Evolutionary conservation across 2,888 invertebrate species (phyloP), one percentile per base, ranked within the genome.

Genomic region (Drosophila subsilvestris): DNA sequence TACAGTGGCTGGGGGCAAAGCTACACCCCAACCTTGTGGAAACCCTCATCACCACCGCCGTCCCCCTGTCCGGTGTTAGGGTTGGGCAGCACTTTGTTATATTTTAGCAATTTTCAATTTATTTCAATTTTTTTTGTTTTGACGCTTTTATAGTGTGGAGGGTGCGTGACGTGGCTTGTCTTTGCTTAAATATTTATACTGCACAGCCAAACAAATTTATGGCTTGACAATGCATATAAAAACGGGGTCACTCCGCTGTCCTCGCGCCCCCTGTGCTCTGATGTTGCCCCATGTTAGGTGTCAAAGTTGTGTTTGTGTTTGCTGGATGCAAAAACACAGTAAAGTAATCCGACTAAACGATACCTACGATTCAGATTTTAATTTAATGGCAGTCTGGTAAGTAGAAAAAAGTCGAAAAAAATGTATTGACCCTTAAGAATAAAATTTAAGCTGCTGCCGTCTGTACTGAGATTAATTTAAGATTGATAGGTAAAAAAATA

Each of bases 171-270:
- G 73, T 76, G 53, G 55, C 77, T 71, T 74, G 61, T 66, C 76
- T 78, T 78, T 74, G 69, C 66, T 76, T 71, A 73, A 86, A 78
- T 76, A 88, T 86, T 43, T 84, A 76, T 78, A 75, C 68, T 63
- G 63, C 58, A 67, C 76, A 80, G 78, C 73, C 76, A 87, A 88
- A 78, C 51, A 85, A 85, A 87, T 84, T 88, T 84, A 84, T 84
- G 86, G 71, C 69, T 70, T 69, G 88, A 69, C 80, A 85, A 65
- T 66, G 53, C 54, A 48, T 65, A 73, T 43, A 85, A 85, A 87
- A 55, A 50, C 22, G 86, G 86, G 80, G 72, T 63, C 62, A 47
- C 59, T 65, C 22, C 65, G 10, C 58, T 56, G 60, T 63, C 70
- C 58, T 29, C 18, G 18, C 22, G 22, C 43, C 56, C 37, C 37